A percentile compares a stretch with the other conserved stretches of the same genome.
Conservation (phyloP, 2,888 invertebrate genomes). For the Lochmaea crataegi region DNA sequence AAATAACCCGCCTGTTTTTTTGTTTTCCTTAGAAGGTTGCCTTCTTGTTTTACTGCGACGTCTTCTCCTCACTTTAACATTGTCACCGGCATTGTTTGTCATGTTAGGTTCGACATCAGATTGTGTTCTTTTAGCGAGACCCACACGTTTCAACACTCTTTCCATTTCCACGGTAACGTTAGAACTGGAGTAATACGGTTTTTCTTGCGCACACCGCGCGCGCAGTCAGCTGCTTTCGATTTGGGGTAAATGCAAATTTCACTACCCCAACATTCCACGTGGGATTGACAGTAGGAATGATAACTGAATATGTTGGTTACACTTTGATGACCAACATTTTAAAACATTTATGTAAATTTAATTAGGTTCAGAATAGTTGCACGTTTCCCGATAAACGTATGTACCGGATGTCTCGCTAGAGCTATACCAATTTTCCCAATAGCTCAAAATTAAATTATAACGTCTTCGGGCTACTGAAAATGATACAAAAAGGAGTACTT, state of each 20-base stretch:
- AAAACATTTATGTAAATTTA: slow-evolving; percentile 13
- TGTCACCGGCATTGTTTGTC: slow-evolving; percentile 51
- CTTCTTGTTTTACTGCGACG: slow-evolving; percentile 61
- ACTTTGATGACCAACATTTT: slow-evolving; percentile 9
- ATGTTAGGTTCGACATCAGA: slow-evolving; percentile 53
- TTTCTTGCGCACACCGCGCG: slow-evolving; percentile 53
- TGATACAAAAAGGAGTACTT: background rate
- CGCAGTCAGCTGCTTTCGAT: slow-evolving; percentile 59
- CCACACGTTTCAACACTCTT: slow-evolving; percentile 64
- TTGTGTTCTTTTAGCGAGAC: slow-evolving; percentile 62
- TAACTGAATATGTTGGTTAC: slow-evolving; percentile 7
- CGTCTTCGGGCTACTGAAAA: background rate
- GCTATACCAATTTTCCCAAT: background rate
- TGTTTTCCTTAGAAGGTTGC: slow-evolving; percentile 55
- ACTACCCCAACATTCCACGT: slow-evolving; percentile 46
- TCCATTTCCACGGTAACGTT: slow-evolving; percentile 62
- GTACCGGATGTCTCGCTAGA: background rate
- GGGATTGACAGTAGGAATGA: slow-evolving; percentile 22
- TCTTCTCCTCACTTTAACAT: slow-evolving; percentile 53
- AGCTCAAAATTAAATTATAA: background rate
- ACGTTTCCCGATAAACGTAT: background rate
- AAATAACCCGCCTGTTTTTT: slow-evolving; percentile 62
- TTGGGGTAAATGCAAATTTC: slow-evolving; percentile 51
- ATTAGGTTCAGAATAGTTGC: background rate
- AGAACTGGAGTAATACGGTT: slow-evolving; percentile 54